Base-by-base conservation (phyloP, 2,888 invertebrate species). In the Yponomeuta malinellus region DNA sequence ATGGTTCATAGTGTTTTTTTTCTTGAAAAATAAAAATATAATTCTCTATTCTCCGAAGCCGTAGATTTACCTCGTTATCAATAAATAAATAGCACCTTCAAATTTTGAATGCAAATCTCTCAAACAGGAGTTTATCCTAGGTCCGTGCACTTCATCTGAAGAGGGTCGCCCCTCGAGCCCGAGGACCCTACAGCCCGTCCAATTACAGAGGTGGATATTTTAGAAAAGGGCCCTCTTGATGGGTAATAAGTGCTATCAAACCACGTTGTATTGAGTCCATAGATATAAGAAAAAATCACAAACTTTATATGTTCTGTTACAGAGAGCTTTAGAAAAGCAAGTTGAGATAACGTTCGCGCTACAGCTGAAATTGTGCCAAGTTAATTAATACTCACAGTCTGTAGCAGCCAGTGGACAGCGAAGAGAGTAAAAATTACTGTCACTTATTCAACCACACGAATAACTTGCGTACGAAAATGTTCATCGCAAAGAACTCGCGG, bases 161-260 rank as follows among this genome's bases (percentile, higher is more conserved):
- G 86, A 88, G 89, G 89, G 90, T 90, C 86, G 79, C 81, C 82
- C 77, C 89, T 90, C 78, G 79, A 80, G 76, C 72, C 70, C 75
- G 81, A 87, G 86, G 77, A 81, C 83, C 76, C 84, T 85, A 83
- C 83, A 84, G 84, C 81, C 70, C 85, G 84, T 86, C 86, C 87
- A 90, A 89, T 89, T 89, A 88, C 52, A 71, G 67, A 67, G 67
- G 71, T 85, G 87, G 82, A 84, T 84, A 83, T 86, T 87, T 85
- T 85, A 76, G 77, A 76, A 76, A 76, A 84, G 80, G 77, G 79
- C 77, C 77, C 77, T 78, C 78, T 77, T 76, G 74, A 77, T 73
- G 74, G 75, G 75, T 76, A 77, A 79, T 79, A 78, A 81, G 78
- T 76, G 75, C 73, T 74, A 69, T 69, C 67, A 52, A 48, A 68